A percentile compares a stretch with the other conserved stretches of the same genome.
Evolutionary conservation across 2,888 invertebrate genomes (phyloP).

Genomic region (Perizoma flavofasciatum): DNA sequence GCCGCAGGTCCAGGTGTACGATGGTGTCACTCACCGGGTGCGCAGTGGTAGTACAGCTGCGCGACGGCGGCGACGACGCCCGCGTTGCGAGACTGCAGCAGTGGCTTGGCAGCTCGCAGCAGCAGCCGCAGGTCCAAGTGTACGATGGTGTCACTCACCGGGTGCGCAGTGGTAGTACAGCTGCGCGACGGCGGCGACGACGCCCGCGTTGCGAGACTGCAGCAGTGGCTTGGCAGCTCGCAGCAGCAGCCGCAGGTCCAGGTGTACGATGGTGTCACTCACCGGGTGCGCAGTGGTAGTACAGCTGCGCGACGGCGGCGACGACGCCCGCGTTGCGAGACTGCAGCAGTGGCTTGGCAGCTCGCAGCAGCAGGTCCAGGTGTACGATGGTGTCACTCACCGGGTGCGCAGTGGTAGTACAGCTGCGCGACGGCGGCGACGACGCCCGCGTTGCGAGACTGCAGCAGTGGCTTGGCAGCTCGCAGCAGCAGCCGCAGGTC

Average conservation of each 20-base stretch:
- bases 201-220: slow-evolving; percentile 97
- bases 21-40: slow-evolving; percentile 85
- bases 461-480: slow-evolving; percentile 96
- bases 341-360: slow-evolving; percentile 96
- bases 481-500: slow-evolving; percentile 96
- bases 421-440: slow-evolving; percentile 99
- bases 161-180: slow-evolving; percentile 98
- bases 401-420: slow-evolving; percentile 98
- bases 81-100: slow-evolving; percentile 97
- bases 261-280: slow-evolving; percentile 18
- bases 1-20: slow-evolving; percentile 87
- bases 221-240: slow-evolving; percentile 96
- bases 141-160: slow-evolving; percentile 58
- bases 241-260: slow-evolving; percentile 94
- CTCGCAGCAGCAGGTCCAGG: slow-evolving; percentile 90
- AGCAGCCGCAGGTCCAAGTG: slow-evolving; percentile 92
- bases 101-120: slow-evolving; percentile 94
- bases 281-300: slow-evolving; percentile 97
- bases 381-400: slow-evolving; percentile 49
- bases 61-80: slow-evolving; percentile 99
- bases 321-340: slow-evolving; percentile 98
- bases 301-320: slow-evolving; percentile 98
- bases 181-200: slow-evolving; percentile 98
- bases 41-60: slow-evolving; percentile 98
- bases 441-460: slow-evolving; percentile 97